Conservation (phyloP, 1,140 invertebrate species). For the Drosophila asahinai region DNA sequence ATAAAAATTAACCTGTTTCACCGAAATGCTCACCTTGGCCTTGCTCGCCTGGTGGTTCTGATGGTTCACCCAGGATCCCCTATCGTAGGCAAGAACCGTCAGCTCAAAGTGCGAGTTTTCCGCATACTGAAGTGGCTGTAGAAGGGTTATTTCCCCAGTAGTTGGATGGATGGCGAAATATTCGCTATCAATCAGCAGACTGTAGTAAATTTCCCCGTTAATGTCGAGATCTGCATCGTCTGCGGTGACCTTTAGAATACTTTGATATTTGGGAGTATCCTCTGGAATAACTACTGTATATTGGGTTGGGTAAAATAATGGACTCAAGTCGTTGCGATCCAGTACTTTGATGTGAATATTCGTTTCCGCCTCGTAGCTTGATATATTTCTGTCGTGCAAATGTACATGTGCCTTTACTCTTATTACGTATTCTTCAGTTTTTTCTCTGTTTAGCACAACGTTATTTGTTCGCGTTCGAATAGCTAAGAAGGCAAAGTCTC, state of each 20-base stretch:
- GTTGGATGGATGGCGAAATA: constrained; percentile 97
- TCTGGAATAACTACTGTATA: constrained; percentile 96
- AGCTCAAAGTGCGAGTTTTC: constrained; percentile 91
- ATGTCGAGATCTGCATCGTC: constrained; percentile 97
- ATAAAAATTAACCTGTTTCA: constrained; percentile 93
- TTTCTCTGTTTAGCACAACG: constrained; percentile 95
- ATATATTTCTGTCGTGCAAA: constrained; percentile 87
- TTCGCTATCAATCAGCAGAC: constrained; percentile 92
- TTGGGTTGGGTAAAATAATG: constrained; percentile 94
- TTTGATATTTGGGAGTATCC: constrained; percentile 93
- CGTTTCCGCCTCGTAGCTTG: constrained; percentile 89
- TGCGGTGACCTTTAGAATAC: constrained; percentile 91
- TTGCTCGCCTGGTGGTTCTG: constrained; percentile 88
- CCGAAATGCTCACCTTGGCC: constrained; percentile 91
- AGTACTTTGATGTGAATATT: constrained; percentile 92
- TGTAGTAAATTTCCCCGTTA: constrained; percentile 98
- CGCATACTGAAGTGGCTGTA: constrained; percentile 90
- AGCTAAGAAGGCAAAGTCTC: constrained; percentile 96
- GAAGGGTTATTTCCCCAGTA: constrained; percentile 94
- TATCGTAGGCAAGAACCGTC: constrained; percentile 92
- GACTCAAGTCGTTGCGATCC: constrained; percentile 96
- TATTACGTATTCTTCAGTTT: constrained; percentile 93
- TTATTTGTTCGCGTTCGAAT: constrained; percentile 94
- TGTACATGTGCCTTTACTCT: constrained; percentile 89
- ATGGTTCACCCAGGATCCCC: constrained; percentile 89